Conservation (phyloP, 2,888 invertebrate genomes). For the Andricus quercusramuli region DNA sequence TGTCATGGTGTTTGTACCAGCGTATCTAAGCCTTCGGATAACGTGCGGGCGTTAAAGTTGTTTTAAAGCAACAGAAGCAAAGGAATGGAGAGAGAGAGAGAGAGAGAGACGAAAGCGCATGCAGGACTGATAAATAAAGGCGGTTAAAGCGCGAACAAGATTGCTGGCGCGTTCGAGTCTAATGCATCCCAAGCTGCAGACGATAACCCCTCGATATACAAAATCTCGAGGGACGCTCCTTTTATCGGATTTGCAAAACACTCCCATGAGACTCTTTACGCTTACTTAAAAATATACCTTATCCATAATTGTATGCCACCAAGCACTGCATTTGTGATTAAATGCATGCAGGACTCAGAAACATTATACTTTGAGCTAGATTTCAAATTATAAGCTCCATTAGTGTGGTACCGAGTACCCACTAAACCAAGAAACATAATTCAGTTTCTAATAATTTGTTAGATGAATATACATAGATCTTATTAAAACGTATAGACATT, state of each 20-base stretch:
- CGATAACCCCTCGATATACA: constrained; percentile 5
- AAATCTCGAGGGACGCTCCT: not conserved
- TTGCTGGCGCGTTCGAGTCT: not conserved
- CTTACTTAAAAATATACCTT: not conserved
- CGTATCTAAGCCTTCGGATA: not conserved
- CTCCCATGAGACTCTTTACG: not conserved
- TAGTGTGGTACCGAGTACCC: no score
- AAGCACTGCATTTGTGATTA: not conserved
- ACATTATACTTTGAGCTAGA: not conserved
- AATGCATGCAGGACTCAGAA: not conserved
- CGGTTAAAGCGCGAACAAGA: constrained; percentile 10
- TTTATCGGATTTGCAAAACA: constrained; percentile 12
- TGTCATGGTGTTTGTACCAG: not conserved
- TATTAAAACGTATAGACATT: no score
- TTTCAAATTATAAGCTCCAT: not conserved
- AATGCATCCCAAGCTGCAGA: not conserved
- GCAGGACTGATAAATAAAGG: constrained; percentile 21
- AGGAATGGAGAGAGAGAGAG: not conserved
- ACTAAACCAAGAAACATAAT: no score
- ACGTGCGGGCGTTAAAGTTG: constrained; percentile 20
- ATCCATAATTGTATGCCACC: not conserved
- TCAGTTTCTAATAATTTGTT: no score
- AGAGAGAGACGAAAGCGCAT: not conserved
- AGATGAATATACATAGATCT: no score
- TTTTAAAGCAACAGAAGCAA: not conserved